Conservation (phyloP, 2,888 invertebrate genomes). For the Sepioteuthis lessoniana region DNA sequence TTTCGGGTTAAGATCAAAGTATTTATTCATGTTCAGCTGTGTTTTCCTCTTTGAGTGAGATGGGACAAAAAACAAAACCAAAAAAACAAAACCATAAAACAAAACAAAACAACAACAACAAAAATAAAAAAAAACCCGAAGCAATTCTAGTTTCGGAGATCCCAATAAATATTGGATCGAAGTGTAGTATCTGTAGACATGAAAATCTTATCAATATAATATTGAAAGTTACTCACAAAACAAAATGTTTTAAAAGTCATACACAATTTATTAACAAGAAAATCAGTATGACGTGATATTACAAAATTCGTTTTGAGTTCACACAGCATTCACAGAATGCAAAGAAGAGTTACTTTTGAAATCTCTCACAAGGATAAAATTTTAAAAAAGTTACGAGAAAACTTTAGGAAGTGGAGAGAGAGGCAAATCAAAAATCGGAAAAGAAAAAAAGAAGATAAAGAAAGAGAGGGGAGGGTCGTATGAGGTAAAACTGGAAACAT, state of each 20-base stretch:
- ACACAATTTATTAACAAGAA: not conserved
- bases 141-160: too few species aligned
- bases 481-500: not conserved
- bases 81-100: too few species aligned
- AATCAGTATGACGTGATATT: not conserved
- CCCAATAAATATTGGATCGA: too few species aligned
- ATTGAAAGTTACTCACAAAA: not conserved
- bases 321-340: not conserved
- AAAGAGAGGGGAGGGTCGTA: not conserved
- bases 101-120: too few species aligned
- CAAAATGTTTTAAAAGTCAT: not conserved
- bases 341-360: not conserved
- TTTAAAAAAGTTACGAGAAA: not conserved
- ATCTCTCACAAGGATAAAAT: too few species aligned
- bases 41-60: too few species aligned
- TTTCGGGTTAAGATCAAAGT: too few species aligned
- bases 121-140: too few species aligned
- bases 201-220: not conserved
- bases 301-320: not conserved
- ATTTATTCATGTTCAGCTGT: too few species aligned
- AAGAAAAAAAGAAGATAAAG: not conserved
- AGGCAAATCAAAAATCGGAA: too few species aligned
- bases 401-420: not conserved
- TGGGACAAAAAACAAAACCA: too few species aligned
- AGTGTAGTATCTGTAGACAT: too few species aligned